Evolutionary conservation across 2,888 invertebrate genomes (phyloP).

Genomic region (Tachina fera): DNA sequence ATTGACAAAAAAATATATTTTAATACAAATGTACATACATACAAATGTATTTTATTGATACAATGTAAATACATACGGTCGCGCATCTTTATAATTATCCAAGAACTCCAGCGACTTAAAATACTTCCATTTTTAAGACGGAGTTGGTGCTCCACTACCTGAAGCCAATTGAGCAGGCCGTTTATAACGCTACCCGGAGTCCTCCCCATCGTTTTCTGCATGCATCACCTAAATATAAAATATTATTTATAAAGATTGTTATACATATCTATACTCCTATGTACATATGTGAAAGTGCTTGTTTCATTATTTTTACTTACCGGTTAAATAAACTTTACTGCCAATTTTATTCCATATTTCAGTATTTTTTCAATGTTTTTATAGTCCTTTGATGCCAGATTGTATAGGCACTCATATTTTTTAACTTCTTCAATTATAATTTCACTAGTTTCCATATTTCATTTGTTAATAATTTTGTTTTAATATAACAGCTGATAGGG

Average conservation of each 20-base stretch:
- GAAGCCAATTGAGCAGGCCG: no score
- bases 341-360: constrained; percentile 32
- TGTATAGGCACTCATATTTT: constrained; percentile 4
- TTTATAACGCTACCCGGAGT: no score
- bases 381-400: constrained; percentile 24
- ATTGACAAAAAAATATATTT: background rate
- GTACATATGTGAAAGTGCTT: no score
- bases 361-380: constrained; percentile 19
- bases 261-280: no score
- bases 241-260: no score
- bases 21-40: background rate
- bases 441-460: constrained; percentile 7
- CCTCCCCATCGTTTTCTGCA: no score
- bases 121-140: no score
- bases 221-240: no score
- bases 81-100: constrained; percentile 9
- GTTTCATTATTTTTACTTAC: constrained; percentile 8
- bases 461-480: background rate
- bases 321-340: background rate
- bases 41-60: background rate
- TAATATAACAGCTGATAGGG: background rate
- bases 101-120: background rate
- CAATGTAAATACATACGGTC: constrained; percentile 16
- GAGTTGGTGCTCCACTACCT: no score
- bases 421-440: constrained; percentile 5